phyloP scores from a whole-genome alignment of 2,888 invertebrate species.

The Coleophora flavipennella region DNA sequence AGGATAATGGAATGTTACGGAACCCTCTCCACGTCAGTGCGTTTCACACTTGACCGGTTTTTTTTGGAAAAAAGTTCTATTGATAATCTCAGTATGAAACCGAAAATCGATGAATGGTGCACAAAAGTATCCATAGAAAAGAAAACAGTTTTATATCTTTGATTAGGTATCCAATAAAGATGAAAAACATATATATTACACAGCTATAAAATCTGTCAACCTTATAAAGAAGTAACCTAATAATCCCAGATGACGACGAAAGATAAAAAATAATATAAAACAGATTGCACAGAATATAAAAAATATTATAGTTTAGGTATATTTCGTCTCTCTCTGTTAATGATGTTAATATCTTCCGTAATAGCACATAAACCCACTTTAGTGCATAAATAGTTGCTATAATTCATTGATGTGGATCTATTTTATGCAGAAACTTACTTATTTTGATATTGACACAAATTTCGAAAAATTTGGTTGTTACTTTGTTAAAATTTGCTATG shows the following conservation, averaged over 20 bases:
- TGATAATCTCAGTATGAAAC: too few species aligned
- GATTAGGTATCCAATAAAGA: too few species aligned
- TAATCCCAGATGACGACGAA: slow-evolving; percentile 15
- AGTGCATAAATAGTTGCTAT: slow-evolving; percentile 37
- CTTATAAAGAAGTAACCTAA: slow-evolving; percentile 28
- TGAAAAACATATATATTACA: slow-evolving; percentile 21
- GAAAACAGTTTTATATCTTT: too few species aligned
- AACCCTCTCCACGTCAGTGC: too few species aligned
- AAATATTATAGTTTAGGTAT: slow-evolving; percentile 53
- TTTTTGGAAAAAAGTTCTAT: too few species aligned
- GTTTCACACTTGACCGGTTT: too few species aligned
- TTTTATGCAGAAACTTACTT: slow-evolving; percentile 18
- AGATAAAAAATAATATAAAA: slow-evolving; percentile 60
- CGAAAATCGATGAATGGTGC: too few species aligned
- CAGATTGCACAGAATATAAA: slow-evolving; percentile 60
- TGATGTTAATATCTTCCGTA: slow-evolving; percentile 49
- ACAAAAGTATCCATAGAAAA: too few species aligned
- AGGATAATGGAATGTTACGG: too few species aligned
- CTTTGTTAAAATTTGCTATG: too few species aligned
- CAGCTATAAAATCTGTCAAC: slow-evolving; percentile 43
- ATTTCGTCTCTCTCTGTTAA: slow-evolving; percentile 37
- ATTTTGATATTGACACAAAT: slow-evolving; percentile 19
- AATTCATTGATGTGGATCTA: slow-evolving; percentile 41
- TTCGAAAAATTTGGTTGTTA: slow-evolving; percentile 20
- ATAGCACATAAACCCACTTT: slow-evolving; percentile 60